These are phyloP conservation scores for Caranx melampygus DNA, from an alignment of 2,113 vertebrate species.

Conservation along the genomic window DNA sequence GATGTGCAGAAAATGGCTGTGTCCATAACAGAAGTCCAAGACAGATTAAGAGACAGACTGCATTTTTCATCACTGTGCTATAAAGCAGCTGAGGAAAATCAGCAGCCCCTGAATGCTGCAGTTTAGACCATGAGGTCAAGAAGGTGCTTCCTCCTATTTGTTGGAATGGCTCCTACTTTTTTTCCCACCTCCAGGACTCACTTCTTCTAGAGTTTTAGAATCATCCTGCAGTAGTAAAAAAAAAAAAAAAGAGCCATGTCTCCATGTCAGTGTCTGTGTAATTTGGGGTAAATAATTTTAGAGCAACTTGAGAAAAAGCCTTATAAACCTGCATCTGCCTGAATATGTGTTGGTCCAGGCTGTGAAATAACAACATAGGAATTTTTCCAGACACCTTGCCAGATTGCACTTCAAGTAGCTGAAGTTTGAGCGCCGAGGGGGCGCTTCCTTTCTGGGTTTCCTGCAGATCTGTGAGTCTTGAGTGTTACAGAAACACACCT, in stretches of 20 bases:
- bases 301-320: slow-evolving; percentile 1
- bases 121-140: slow-evolving; percentile 54
- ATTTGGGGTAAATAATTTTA: neutral
- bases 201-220: neutral
- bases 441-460: slow-evolving; percentile 36
- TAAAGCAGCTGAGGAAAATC: slow-evolving; percentile 61
- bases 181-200: neutral
- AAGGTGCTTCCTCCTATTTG: slow-evolving; percentile 43
- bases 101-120: slow-evolving; percentile 16
- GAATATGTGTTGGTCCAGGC: slow-evolving; percentile 21
- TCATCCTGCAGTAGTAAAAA: neutral
- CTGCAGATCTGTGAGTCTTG: neutral
- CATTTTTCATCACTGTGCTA: slow-evolving; percentile 52
- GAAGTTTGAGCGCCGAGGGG: slow-evolving; percentile 19
- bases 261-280: neutral
- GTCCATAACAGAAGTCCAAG: slow-evolving; percentile 28
- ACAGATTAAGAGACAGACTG: neutral
- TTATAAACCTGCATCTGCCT: slow-evolving; percentile 34
- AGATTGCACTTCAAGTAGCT: slow-evolving; percentile 26
- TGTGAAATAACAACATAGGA: slow-evolving; percentile 48
- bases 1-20: slow-evolving; percentile 28
- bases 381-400: slow-evolving; percentile 51
- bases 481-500: neutral
- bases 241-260: neutral
- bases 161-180: slow-evolving; percentile 7